Percentiles rank a stretch among this genome's conserved stretches.
Conservation (phyloP, 2,888 invertebrate genomes). For the Nomada fabriciana region DNA sequence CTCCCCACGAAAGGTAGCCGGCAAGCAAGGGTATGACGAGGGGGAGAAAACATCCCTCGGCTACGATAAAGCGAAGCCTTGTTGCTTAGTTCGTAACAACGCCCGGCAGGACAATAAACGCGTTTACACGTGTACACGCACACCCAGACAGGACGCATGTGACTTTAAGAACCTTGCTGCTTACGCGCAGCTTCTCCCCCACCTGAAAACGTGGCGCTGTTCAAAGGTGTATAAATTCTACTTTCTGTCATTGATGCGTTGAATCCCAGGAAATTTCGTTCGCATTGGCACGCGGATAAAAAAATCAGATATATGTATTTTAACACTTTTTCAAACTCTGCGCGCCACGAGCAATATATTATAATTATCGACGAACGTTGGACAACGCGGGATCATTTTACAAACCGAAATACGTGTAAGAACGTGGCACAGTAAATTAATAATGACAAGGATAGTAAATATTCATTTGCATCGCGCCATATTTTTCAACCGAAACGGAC, state of each 20-base stretch:
- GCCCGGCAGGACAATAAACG: conserved; percentile 79
- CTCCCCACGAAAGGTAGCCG: conserved; percentile 17
- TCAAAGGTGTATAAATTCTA: background rate
- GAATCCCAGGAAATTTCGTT: background rate
- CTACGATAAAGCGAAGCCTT: conserved; percentile 79
- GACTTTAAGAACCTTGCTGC: conserved; percentile 34
- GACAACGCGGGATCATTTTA: conserved; percentile 9
- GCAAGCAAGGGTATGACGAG: conserved; percentile 24
- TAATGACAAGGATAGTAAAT: conserved; percentile 18
- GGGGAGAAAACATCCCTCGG: conserved; percentile 73
- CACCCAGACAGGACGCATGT: conserved; percentile 2
- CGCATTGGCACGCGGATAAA: background rate
- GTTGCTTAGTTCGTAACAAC: conserved; percentile 77
- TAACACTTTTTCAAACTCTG: background rate
- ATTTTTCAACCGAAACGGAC: background rate
- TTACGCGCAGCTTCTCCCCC: conserved; percentile 22
- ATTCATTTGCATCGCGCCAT: conserved; percentile 2
- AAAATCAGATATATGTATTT: background rate
- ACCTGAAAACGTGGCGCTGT: background rate
- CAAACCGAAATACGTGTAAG: background rate
- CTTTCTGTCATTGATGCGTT: background rate
- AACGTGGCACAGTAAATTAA: conserved; percentile 3
- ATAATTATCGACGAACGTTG: conserved; percentile 11
- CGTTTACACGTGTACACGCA: conserved; percentile 65
- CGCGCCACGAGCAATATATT: conserved; percentile 14